Evolutionary conservation across 2,113 vertebrate genomes (phyloP).

Genomic region (Ctenomys sociabilis): DNA sequence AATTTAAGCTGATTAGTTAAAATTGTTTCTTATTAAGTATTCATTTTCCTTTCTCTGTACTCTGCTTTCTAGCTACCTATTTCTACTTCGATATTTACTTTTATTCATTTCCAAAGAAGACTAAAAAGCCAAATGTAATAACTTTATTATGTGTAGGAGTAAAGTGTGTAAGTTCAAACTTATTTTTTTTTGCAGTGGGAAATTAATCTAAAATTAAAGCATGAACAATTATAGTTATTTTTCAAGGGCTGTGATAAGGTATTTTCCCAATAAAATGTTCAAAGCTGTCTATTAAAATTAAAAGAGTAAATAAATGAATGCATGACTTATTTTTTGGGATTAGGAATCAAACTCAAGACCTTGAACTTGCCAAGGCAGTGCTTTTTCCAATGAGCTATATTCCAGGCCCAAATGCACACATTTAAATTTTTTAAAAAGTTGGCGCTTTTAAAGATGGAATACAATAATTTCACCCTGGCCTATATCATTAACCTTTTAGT

Average conservation of each 20-base stretch:
- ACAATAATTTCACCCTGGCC: too few species aligned
- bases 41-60: background rate
- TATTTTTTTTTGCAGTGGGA: slow-evolving; percentile 35
- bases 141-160: background rate
- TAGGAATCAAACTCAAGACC: too few species aligned
- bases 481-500: too few species aligned
- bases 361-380: too few species aligned
- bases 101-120: background rate
- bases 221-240: background rate
- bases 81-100: background rate
- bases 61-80: background rate
- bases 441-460: too few species aligned
- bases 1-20: background rate
- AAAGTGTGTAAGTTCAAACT: background rate
- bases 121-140: background rate
- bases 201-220: background rate
- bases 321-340: too few species aligned
- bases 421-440: too few species aligned
- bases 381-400: too few species aligned
- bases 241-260: background rate
- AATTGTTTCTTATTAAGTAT: background rate
- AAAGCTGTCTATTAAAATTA: background rate
- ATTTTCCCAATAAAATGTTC: background rate
- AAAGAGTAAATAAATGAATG: background rate
- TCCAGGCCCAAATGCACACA: too few species aligned